Evolutionary conservation across 2,113 vertebrate genomes (phyloP), one percentile per base, ranked within the genome.

Genomic region (Dicentrarchus labrax): DNA sequence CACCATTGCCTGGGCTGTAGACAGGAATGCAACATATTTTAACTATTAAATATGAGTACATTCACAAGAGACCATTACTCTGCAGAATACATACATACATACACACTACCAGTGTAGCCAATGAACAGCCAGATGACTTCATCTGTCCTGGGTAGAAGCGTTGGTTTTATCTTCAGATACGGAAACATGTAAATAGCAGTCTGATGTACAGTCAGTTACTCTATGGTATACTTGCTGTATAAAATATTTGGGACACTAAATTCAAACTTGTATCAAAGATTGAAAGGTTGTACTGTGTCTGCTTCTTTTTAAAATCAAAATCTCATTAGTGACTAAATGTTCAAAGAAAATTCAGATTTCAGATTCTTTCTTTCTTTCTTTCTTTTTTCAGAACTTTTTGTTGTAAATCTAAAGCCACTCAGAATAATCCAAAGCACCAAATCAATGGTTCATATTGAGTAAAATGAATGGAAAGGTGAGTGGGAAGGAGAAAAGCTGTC

Each of bases 61-160:
- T 78, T 84, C 38, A 60, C 19, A 45, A 51, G 69, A 76, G 61
- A 22, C 5, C 50, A 62, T 30, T 19, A 47, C 61, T 67, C 24
- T 75, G 21, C n/a, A 57, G 57, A 48, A 47, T 12, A 64, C 36
- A 39, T 11, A 61, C 39, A 47, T 51, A 61, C 39, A 53, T 3
- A 48, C 41, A 45, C 13, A 16, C 11, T n/a, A 67, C 3, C 12
- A 61, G 6, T 78, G 62, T 39, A 67, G 51, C 86, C 78, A 78
- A 82, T 78, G 64, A 78, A 0, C 15, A n/a, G 15, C 11, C 45
- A 66, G 73, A 78, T 85, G 82, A 88, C 78, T 71, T 85, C 82
- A 88, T 85, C 73, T 10, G 19, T 67, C 2, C 47, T 48, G 43
- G 45, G 5, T 54, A 53, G 82, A 74, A 30, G 75, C 64, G 74